Percentiles rank a stretch among this genome's conserved stretches.
Conservation (phyloP, 2,797 vertebrate genomes). For the Gadopsis bispinosus region DNA sequence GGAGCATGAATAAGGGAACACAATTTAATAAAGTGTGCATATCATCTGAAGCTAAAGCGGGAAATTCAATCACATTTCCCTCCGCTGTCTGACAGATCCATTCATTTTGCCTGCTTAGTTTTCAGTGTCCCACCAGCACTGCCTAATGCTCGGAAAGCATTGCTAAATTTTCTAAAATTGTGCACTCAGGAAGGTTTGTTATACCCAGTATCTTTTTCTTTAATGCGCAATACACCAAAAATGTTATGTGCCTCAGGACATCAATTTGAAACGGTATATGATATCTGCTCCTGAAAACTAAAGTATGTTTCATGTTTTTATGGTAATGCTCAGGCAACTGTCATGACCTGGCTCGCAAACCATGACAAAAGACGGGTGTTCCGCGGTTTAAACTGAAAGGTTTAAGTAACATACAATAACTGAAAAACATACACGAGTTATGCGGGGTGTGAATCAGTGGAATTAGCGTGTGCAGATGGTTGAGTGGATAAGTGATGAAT, state of each 20-base stretch:
- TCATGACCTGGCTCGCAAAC: too few relatives aligned
- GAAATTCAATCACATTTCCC: conserved; percentile 39
- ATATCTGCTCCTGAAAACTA: background rate
- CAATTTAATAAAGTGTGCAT: conserved; percentile 42
- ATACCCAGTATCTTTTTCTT: conserved; percentile 2
- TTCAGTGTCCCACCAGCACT: conserved; percentile 20
- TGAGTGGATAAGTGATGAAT: too few relatives aligned
- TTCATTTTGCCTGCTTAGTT: conserved; percentile 40
- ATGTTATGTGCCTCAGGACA: background rate
- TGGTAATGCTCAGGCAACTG: background rate
- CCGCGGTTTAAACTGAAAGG: too few relatives aligned
- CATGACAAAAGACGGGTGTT: too few relatives aligned
- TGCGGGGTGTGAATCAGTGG: too few relatives aligned
- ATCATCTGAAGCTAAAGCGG: conserved; percentile 37
- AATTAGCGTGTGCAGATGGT: too few relatives aligned
- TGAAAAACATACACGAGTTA: too few relatives aligned
- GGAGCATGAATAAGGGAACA: conserved; percentile 28
- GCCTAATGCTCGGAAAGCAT: conserved; percentile 37
- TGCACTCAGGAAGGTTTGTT: conserved; percentile 16
- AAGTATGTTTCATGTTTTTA: background rate
- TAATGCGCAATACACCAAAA: background rate
- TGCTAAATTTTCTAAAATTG: conserved; percentile 17
- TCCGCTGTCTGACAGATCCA: conserved; percentile 40
- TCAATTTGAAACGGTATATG: background rate
- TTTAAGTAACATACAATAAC: too few relatives aligned